Percentiles rank a stretch among this genome's conserved stretches.
Conservation (phyloP, 1,140 invertebrate species). For the Drosophila bocqueti region DNA sequence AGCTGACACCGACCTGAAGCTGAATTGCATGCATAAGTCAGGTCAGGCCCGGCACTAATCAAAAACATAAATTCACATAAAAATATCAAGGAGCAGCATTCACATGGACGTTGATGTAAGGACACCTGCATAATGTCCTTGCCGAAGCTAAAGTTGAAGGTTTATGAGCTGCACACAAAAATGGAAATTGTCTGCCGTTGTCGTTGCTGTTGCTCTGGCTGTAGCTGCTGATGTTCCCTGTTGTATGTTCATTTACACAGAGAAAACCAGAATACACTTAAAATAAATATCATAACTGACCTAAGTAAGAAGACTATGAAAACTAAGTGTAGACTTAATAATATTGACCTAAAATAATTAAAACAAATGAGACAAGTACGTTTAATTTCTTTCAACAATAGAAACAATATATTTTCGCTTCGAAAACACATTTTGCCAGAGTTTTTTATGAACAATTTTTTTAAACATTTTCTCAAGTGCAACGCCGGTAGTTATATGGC, state of each 20-base stretch:
- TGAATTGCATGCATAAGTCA: conserved; percentile 75
- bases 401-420: neutral
- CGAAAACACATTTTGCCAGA: fast-evolving
- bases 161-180: conserved; percentile 80
- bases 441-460: neutral
- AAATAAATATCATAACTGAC: neutral
- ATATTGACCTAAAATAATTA: too few species aligned
- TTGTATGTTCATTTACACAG: conserved; percentile 42
- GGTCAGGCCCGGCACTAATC: conserved; percentile 69
- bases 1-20: conserved; percentile 25
- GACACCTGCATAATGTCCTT: conserved; percentile 74
- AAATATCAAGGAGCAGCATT: conserved; percentile 60
- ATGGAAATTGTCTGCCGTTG: conserved; percentile 68
- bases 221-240: conserved; percentile 34
- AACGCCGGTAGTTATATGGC: conserved; percentile 10
- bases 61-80: conserved; percentile 83
- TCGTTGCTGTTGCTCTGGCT: conserved; percentile 21
- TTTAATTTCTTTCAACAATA: neutral
- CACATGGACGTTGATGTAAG: conserved; percentile 39
- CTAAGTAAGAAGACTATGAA: neutral
- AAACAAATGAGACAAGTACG: too few species aligned
- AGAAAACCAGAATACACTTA: neutral
- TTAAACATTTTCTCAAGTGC: neutral
- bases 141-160: conserved; percentile 73
- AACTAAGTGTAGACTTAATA: too few species aligned